These are phyloP conservation scores for Diorhabda elongata DNA, from an alignment of 1,140 invertebrate genomes.

Conservation along the genomic window DNA sequence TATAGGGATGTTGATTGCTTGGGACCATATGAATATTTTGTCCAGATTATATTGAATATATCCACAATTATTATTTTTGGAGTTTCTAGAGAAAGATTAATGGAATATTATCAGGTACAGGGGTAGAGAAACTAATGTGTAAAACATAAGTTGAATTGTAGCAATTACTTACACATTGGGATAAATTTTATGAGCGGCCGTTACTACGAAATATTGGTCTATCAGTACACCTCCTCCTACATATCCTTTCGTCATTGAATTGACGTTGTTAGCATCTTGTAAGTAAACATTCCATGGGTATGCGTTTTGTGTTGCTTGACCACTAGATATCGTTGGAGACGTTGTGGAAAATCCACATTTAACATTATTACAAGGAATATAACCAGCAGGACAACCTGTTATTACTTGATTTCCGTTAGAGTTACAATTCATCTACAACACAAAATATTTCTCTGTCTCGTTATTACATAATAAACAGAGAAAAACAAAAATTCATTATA, in stretches of 20 bases:
- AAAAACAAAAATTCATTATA: not conserved
- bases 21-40: not conserved
- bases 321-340: conserved; percentile 25
- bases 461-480: not conserved
- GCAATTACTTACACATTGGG: no score
- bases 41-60: not conserved
- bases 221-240: conserved; percentile 38
- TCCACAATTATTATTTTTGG: not conserved
- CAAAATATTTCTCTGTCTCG: no score
- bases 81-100: not conserved
- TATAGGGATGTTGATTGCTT: not conserved
- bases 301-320: conserved; percentile 30
- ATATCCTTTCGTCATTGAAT: conserved; percentile 30
- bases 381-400: conserved; percentile 20
- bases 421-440: no score
- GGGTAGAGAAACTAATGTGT: conserved; percentile 1
- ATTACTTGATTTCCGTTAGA: not conserved
- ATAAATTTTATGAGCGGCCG: conserved; percentile 39
- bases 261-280: conserved; percentile 18
- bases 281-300: conserved; percentile 38
- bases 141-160: conserved; percentile 27
- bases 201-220: conserved; percentile 33
- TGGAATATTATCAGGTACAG: not conserved
- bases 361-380: conserved; percentile 22
- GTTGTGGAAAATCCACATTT: conserved; percentile 21